Conservation (phyloP, 1,140 invertebrate species). For the Diabrotica virgifera region DNA sequence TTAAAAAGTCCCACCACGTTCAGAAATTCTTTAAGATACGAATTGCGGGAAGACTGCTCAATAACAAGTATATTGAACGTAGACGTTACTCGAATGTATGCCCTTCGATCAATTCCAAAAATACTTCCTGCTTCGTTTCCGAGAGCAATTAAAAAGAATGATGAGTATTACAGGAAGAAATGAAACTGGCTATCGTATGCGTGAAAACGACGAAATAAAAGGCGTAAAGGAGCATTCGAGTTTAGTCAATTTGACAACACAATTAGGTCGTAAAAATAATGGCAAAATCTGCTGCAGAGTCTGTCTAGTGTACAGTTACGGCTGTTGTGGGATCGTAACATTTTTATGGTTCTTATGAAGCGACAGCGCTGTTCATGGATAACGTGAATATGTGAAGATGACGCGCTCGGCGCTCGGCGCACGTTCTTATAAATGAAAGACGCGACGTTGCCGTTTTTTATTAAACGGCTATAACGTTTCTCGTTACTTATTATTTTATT, state of each 20-base stretch:
- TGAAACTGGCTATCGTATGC: slow-evolving; percentile 3
- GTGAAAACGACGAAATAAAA: slow-evolving; percentile 34
- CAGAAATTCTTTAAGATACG: too few relatives aligned
- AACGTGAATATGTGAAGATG: slow-evolving; percentile 1
- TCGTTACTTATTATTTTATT: too few relatives aligned
- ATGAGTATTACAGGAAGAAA: too few relatives aligned
- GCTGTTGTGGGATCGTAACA: slow-evolving; percentile 43
- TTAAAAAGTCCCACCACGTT: too few relatives aligned
- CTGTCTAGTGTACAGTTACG: slow-evolving; percentile 44
- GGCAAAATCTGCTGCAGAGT: slow-evolving; percentile 42
- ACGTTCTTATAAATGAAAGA: slow-evolving; percentile 12
- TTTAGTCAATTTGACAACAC: slow-evolving; percentile 44
- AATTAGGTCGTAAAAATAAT: slow-evolving; percentile 44
- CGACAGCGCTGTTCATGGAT: slow-evolving; percentile 21
- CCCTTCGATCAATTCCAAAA: too few relatives aligned
- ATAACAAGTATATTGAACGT: too few relatives aligned
- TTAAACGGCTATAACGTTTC: too few relatives aligned
- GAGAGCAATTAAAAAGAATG: too few relatives aligned
- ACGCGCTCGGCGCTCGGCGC: slow-evolving; percentile 12
- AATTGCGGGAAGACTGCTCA: too few relatives aligned
- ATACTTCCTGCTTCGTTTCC: too few relatives aligned
- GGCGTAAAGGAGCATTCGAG: slow-evolving; percentile 37
- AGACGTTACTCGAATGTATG: too few relatives aligned
- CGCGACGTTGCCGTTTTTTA: slow-evolving; percentile 11
- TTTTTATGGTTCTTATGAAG: slow-evolving; percentile 44